Percentiles rank a stretch among this genome's conserved stretches.
Conservation (phyloP, 2,888 invertebrate species). For the Dromius quadrimaculatus region DNA sequence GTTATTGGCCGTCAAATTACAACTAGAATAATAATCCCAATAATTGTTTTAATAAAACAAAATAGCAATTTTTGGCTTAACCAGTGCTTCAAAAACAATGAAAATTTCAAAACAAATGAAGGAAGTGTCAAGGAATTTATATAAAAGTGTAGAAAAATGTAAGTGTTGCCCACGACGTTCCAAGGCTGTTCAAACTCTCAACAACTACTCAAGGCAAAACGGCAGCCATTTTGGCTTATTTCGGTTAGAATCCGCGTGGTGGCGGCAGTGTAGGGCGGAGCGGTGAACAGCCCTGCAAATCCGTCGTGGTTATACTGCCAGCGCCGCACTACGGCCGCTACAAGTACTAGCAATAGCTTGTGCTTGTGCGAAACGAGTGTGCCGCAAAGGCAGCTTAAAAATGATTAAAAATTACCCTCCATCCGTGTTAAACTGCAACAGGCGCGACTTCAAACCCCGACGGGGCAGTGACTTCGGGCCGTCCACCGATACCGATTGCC, state of each 20-base stretch:
- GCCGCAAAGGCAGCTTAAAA: slow-evolving; percentile 54
- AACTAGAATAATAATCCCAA: too few species aligned
- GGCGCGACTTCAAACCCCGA: slow-evolving; percentile 90
- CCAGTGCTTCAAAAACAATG: too few species aligned
- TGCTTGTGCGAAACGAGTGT: slow-evolving; percentile 8
- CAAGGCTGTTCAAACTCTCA: slow-evolving; percentile 79
- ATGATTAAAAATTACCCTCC: slow-evolving; percentile 80
- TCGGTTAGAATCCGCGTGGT: not conserved
- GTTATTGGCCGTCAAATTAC: too few species aligned
- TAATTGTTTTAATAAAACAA: too few species aligned
- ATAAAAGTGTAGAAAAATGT: too few species aligned
- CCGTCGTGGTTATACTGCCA: too few species aligned
- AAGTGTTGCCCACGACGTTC: slow-evolving; percentile 72
- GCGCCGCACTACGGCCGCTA: not conserved
- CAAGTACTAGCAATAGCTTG: not conserved
- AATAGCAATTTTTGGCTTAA: too few species aligned
- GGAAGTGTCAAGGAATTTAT: too few species aligned
- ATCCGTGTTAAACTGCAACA: slow-evolving; percentile 90
- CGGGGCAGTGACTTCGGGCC: slow-evolving; percentile 90
- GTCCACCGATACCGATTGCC: slow-evolving; percentile 73
- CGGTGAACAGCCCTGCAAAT: slow-evolving; percentile 63
- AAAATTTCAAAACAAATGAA: too few species aligned
- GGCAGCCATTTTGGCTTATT: not conserved
- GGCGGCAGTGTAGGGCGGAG: not conserved
- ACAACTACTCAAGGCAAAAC: not conserved